These are phyloP conservation scores for Peromyscus attwateri DNA, from an alignment of 2,797 vertebrate genomes.

Conservation along the genomic window DNA sequence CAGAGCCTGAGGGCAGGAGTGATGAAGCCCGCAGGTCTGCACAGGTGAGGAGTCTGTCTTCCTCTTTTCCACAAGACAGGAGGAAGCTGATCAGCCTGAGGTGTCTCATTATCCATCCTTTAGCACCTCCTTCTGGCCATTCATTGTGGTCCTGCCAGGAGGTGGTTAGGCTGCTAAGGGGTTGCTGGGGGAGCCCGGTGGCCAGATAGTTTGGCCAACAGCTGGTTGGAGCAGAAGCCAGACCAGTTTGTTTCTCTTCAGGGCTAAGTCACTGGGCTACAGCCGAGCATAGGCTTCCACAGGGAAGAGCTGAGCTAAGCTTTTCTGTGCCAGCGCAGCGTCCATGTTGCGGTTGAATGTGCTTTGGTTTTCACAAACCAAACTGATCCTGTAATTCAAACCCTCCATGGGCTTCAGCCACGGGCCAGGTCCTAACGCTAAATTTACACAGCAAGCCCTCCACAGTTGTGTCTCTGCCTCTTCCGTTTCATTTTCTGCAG, in stretches of 20 bases:
- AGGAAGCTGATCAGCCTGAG: no score
- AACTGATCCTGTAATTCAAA: not conserved
- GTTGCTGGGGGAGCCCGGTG: not conserved
- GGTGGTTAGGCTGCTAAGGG: not conserved
- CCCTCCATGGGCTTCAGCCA: no score
- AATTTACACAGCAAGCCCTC: not conserved
- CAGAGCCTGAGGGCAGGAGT: not conserved
- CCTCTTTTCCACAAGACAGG: accelerated
- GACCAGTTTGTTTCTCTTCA: not conserved
- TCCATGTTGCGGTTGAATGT: not conserved
- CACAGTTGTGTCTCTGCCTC: not conserved
- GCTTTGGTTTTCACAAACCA: not conserved
- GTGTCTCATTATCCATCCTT: not conserved
- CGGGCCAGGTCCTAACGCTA: not conserved
- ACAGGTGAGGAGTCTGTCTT: not conserved
- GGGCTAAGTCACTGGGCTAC: not conserved
- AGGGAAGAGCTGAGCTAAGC: not conserved
- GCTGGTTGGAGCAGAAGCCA: not conserved
- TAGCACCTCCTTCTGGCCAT: slow-evolving; percentile 59
- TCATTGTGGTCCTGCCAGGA: not conserved
- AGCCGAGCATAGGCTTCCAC: no score
- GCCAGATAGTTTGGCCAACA: not conserved
- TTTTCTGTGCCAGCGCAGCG: not conserved
- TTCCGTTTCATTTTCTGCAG: not conserved
- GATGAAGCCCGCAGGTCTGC: not conserved